Evolutionary conservation across 2,888 invertebrate species (phyloP).

Genomic region (Sialis lutaria): DNA sequence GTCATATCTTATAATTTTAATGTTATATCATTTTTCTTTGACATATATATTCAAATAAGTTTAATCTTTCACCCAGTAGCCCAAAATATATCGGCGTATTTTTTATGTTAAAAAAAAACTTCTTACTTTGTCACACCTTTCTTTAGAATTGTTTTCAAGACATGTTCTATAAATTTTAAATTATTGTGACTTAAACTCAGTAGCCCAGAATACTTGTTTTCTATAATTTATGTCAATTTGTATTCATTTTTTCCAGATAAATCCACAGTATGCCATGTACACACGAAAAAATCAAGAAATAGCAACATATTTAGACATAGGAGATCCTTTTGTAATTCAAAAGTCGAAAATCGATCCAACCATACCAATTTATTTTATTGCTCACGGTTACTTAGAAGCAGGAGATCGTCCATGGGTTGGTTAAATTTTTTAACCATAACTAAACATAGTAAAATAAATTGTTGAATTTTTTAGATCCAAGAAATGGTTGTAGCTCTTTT

Average conservation of each 20-base stretch:
- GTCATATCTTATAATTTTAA: no score
- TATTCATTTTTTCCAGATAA: slow-evolving; percentile 27
- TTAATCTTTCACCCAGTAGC: no score
- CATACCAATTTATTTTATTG: slow-evolving; percentile 54
- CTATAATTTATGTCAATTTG: slow-evolving; percentile 1
- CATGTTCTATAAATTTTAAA: no score
- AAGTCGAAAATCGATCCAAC: slow-evolving; percentile 41
- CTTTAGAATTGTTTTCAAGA: no score
- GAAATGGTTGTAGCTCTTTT: slow-evolving; percentile 57
- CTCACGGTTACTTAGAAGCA: slow-evolving; percentile 77
- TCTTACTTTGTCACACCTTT: no score
- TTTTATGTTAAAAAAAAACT: no score
- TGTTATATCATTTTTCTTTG: background rate
- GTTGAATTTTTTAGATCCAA: slow-evolving; percentile 32
- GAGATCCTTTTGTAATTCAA: slow-evolving; percentile 42
- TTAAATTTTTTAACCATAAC: slow-evolving; percentile 1
- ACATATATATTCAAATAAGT: background rate
- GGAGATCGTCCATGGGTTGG: slow-evolving; percentile 66
- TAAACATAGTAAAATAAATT: no score
- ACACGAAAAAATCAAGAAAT: slow-evolving; percentile 30
- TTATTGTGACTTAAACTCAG: no score
- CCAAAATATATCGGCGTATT: no score
- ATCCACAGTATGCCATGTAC: slow-evolving; percentile 41
- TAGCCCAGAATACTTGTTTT: no score
- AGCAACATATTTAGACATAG: slow-evolving; percentile 45